Evolutionary conservation across 1,140 invertebrate genomes (phyloP).

Genomic region (Pomacea maculata): DNA sequence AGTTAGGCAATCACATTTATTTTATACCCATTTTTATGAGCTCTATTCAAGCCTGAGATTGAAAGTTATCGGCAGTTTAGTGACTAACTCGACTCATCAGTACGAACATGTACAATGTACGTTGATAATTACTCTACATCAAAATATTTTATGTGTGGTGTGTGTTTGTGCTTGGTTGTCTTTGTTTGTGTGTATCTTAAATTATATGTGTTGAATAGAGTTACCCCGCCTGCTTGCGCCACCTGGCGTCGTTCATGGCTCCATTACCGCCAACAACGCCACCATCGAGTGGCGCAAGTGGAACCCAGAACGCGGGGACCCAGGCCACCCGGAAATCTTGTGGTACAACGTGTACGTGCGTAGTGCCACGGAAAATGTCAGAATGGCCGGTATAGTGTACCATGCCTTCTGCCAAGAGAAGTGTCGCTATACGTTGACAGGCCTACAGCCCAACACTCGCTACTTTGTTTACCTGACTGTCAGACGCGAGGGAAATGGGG

Average conservation of each 20-base stretch:
- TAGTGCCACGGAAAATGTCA: conserved; percentile 21
- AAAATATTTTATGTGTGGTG: too few species aligned
- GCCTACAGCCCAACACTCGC: conserved; percentile 50
- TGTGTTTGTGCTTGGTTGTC: too few species aligned
- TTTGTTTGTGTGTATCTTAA: not conserved
- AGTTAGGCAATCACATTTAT: too few species aligned
- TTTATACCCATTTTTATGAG: too few species aligned
- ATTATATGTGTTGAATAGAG: conserved; percentile 34
- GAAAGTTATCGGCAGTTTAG: too few species aligned
- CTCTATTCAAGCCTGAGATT: too few species aligned
- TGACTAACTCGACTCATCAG: too few species aligned
- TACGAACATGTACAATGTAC: too few species aligned
- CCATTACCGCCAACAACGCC: conserved; percentile 36
- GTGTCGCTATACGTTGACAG: conserved; percentile 45
- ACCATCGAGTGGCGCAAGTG: conserved; percentile 52
- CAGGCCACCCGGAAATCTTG: conserved; percentile 49
- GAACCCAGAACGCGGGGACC: conserved; percentile 48
- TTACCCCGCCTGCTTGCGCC: conserved; percentile 45
- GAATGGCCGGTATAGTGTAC: conserved; percentile 40
- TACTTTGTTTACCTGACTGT: conserved; percentile 51
- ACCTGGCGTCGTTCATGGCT: conserved; percentile 41
- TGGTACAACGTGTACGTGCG: conserved; percentile 53
- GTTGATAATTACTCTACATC: too few species aligned
- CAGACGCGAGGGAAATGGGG: conserved; percentile 47
- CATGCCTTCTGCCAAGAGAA: conserved; percentile 47